Evolutionary conservation across 2,888 invertebrate genomes (phyloP), one percentile per base, ranked within the genome.

Genomic region (Zygaena filipendulae): DNA sequence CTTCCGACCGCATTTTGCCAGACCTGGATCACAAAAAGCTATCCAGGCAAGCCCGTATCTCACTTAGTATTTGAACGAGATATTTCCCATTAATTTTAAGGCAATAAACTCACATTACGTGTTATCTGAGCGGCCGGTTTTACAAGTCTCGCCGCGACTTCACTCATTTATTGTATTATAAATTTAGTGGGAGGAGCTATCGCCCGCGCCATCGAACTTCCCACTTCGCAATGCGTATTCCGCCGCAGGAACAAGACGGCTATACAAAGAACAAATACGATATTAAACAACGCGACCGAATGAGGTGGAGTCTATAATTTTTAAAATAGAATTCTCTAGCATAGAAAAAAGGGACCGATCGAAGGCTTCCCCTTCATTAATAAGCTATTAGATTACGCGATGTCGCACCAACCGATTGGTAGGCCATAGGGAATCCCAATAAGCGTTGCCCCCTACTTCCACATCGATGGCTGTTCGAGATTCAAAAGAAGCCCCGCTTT

Each of bases 331-430:
- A 49, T 69, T 61, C 45, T 55, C 77, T 75, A 77, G 59, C 56
- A 68, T 74, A 75, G 75, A 69, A 70, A 64, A 75, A 74, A 60
- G 66, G 72, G 75, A 56, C 51, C 61, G 59, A 60, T 62, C 51
- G 60, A 61, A 52, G 60, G 62, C 59, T 72, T 75, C 74, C 74
- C 75, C 64, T 31, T 74, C 59, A 74, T 79, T 77, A 79, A 79
- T 75, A 75, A 75, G 75, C 77, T 79, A 79, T 79, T 77, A 79
- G 74, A 79, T 79, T 79, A 79, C 72, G 50, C 57, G 57, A 64
- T 64, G 67, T 66, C 70, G 63, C 57, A 58, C 53, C 60, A 64
- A 54, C 69, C 68, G 68, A 77, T 79, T 77, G 77, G 77, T 70
- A 74, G 72, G 58, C 71, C 60, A 64, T 64, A 56, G 71, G 71